These are phyloP conservation scores for Nylanderia fulva DNA, from an alignment of 1,140 invertebrate species.

Conservation along the genomic window DNA sequence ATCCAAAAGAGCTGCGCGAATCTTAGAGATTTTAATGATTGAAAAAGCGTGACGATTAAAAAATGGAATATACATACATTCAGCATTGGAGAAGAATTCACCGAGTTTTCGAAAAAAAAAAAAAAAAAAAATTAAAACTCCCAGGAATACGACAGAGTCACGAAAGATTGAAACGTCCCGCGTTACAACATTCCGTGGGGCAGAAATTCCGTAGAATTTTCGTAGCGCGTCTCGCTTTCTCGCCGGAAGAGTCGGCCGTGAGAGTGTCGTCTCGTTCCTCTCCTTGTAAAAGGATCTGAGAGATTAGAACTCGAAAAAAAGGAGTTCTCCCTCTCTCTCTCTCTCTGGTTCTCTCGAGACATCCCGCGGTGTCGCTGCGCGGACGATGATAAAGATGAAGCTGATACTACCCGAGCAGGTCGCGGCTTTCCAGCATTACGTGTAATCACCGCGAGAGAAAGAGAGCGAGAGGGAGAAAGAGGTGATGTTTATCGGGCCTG, in stretches of 20 bases:
- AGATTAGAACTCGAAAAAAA: conserved; percentile 68
- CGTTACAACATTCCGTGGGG: conserved; percentile 45
- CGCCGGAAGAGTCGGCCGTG: conserved; percentile 51
- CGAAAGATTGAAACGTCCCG: conserved; percentile 28
- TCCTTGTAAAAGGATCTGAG: conserved; percentile 48
- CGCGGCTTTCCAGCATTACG: conserved; percentile 70
- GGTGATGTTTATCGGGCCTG: conserved; percentile 66
- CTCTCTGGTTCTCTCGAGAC: conserved; percentile 41
- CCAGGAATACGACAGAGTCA: background rate
- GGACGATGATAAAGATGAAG: conserved; percentile 75
- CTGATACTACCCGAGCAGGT: conserved; percentile 65
- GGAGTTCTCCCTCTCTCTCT: background rate
- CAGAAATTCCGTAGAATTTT: conserved; percentile 58
- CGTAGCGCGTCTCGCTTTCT: conserved; percentile 54
- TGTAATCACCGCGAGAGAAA: conserved; percentile 68
- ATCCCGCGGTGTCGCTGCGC: conserved; percentile 66
- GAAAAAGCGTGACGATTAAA: background rate
- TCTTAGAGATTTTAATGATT: background rate
- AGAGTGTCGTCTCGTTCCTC: conserved; percentile 37
- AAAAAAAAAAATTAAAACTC: background rate
- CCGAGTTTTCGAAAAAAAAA: background rate
- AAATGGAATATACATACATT: too few species aligned
- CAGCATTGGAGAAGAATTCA: background rate
- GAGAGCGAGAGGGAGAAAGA: too few species aligned
- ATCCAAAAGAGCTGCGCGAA: too few species aligned